Base-by-base conservation (phyloP, 2,113 vertebrate species). In the Gila orcuttii region DNA sequence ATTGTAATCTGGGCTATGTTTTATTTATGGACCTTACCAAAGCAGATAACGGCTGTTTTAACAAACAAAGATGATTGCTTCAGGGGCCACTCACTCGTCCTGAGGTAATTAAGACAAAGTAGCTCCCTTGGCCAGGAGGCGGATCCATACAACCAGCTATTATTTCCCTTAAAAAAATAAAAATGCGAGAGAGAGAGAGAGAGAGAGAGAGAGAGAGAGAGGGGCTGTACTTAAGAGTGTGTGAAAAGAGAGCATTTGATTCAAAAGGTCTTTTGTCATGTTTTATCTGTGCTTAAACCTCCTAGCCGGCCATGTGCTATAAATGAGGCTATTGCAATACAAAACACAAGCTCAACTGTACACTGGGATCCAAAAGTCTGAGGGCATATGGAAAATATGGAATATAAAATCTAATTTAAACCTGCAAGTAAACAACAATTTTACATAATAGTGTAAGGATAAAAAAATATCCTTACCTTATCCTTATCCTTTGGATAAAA, bases 61-160 rank as follows among this genome's bases (percentile, higher is more conserved):
- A 96, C 95, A 96, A 96, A 96, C 95, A 96, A 94, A 96, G 95
- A 96, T 95, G 95, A 96, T 96, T 96, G 95, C 96, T 96, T 96
- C 91, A 91, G 95, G 95, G 95, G 93, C 95, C 81, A 90, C 93
- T 92, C 87, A 92, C 93, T 94, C 89, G 59, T 95, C 95, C 96
- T 93, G 92, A 95, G 94, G 95, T 96, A 95, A 96, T 97, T 96
- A 96, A 96, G 95, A 95, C 94, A 93, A 95, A 96, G 93, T 94
- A 93, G 93, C 91, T 93, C 94, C 90, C 87, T 92, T 92, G 89
- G 93, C 92, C 89, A 90, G 89, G 75, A 79, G 90, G 88, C 82
- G 92, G 92, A 94, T 92, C 93, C 93, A 87, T 89, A 81, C 89
- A 90, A 93, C 86, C 89, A 66, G 91, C 90, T 90, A 93, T 91